Evolutionary conservation across 2,888 invertebrate species (phyloP), one percentile per base, ranked within the genome.

Genomic region (Athalia circularis): DNA sequence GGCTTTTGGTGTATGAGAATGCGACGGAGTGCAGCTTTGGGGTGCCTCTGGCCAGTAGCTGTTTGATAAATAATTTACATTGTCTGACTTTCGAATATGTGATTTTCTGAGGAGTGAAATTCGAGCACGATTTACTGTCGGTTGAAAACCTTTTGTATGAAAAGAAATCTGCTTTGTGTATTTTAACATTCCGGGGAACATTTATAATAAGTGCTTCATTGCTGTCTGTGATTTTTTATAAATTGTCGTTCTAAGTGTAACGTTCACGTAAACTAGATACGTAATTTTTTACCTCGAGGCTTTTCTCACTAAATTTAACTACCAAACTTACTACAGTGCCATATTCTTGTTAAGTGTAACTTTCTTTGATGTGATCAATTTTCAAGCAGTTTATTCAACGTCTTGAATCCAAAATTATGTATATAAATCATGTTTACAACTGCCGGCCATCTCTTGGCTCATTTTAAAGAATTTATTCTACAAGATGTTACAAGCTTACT

Each of bases 211-310:
- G 15, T 43, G 11, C 43, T 75, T 75, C 50, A 62, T 43, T 62
- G 62, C 61, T 75, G 62, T 75, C 75, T 75, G 75, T 75, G 75
- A 75, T 75, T 62, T 61, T 61, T 62, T 75, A 75, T 62, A 64
- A 61, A 52, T 72, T 75, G 75, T 62, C 52, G 50, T 50, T 62
- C 29, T 29, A 29, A 75, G 62, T 13, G 57, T 72, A 65, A 65
- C 45, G 47, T 65, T 8, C 9, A 11, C 45, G 45, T 65, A 45
- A 65, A 65, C 5, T 65, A 75, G 57, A 52, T 68, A 59, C 45
- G 7, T 72, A 59, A 47, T n/a, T 72, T 59, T 59, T 72, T 47
- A 15, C 52, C 29, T 59, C 47, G 47, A 72, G 72, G 47, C 15
- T 59, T 72, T 59, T 57, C 72, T 72, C 57, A 29, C 29, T 72